phyloP scores from a whole-genome alignment of 2,888 invertebrate species.

The Spodoptera littoralis region DNA sequence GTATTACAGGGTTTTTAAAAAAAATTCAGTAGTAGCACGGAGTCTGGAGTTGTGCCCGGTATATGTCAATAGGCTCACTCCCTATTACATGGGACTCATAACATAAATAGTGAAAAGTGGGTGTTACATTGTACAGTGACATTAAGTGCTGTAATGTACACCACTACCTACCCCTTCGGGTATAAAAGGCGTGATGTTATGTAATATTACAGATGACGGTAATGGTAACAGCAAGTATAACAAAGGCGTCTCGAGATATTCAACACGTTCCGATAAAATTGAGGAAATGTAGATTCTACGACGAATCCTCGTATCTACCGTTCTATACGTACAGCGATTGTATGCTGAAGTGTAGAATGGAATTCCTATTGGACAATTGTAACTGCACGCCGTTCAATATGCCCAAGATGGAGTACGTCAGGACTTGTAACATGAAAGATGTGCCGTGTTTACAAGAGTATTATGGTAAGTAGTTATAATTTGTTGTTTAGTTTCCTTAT shows the following conservation, averaged over 20 bases:
- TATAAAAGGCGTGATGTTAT: too few species aligned
- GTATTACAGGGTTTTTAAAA: too few species aligned
- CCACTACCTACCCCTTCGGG: too few species aligned
- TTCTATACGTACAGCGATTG: slow-evolving; percentile 90
- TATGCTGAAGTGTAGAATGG: slow-evolving; percentile 87
- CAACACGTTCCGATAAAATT: slow-evolving; percentile 77
- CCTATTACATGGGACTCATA: too few species aligned
- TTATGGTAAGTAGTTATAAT: slow-evolving; percentile 75
- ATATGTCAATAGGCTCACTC: too few species aligned
- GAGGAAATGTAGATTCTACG: slow-evolving; percentile 89
- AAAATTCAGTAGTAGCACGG: too few species aligned
- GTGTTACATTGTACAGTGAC: too few species aligned
- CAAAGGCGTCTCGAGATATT: slow-evolving; percentile 83
- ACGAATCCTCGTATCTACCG: slow-evolving; percentile 82
- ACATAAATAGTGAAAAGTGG: too few species aligned
- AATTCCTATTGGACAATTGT: slow-evolving; percentile 84
- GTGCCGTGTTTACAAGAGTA: slow-evolving; percentile 75
- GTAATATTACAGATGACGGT: slow-evolving; percentile 75
- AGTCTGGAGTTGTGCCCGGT: too few species aligned
- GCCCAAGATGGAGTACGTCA: slow-evolving; percentile 75
- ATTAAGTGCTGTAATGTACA: too few species aligned
- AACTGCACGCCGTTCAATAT: slow-evolving; percentile 89
- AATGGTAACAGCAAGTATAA: slow-evolving; percentile 79
- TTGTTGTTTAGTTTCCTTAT: too few species aligned
- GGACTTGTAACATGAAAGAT: slow-evolving; percentile 86